Conservation (phyloP, 2,888 invertebrate genomes). For the Agrochola lota region DNA sequence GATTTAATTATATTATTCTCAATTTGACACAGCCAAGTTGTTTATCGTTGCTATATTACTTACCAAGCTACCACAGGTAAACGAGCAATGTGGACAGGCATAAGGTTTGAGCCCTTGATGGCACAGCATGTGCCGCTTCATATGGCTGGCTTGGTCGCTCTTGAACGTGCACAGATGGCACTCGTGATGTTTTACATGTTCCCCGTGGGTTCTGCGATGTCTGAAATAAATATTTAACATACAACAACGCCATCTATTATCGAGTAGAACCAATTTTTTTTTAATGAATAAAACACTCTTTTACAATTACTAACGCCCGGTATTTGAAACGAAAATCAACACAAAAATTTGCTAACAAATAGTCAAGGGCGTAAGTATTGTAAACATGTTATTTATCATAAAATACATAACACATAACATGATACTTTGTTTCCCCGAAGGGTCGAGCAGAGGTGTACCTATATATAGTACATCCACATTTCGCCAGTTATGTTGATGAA, state of each 20-base stretch:
- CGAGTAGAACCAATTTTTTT: slow-evolving; percentile 18
- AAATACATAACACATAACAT: too few relatives aligned
- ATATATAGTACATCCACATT: too few relatives aligned
- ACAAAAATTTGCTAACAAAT: background rate
- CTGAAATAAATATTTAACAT: slow-evolving; percentile 79
- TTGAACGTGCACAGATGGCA: slow-evolving; percentile 94
- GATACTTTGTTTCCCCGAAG: too few relatives aligned
- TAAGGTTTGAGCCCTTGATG: slow-evolving; percentile 96
- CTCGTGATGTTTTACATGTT: slow-evolving; percentile 87
- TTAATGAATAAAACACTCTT: too few relatives aligned
- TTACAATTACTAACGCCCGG: background rate
- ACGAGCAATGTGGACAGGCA: slow-evolving; percentile 95
- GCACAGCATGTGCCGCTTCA: slow-evolving; percentile 94
- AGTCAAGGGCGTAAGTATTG: background rate
- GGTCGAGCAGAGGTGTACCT: too few relatives aligned
- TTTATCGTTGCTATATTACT: slow-evolving; percentile 67
- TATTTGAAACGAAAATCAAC: background rate
- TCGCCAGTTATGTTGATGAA: too few relatives aligned
- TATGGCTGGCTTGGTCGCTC: slow-evolving; percentile 92
- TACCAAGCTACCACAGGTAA: slow-evolving; percentile 95
- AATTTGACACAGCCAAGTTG: background rate
- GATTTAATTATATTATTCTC: background rate
- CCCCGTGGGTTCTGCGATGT: slow-evolving; percentile 91
- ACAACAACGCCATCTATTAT: slow-evolving; percentile 64
- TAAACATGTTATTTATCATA: background rate